phyloP scores from a whole-genome alignment of 2,797 vertebrate species.

The Thaleichthys pacificus region DNA sequence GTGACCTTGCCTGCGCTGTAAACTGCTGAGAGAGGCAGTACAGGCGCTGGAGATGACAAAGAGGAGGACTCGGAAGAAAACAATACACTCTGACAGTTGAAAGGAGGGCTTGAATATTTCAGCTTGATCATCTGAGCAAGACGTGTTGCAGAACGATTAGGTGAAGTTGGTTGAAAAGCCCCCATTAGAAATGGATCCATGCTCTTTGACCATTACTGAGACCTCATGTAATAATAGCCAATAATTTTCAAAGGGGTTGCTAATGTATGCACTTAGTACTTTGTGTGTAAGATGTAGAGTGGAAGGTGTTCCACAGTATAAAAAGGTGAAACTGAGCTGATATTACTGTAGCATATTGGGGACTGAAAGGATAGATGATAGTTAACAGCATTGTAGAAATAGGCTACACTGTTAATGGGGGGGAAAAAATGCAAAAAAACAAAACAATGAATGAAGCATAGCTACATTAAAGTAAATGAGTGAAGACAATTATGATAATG shows the following conservation, averaged over 20 bases:
- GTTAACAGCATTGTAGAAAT: neutral
- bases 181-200: neutral
- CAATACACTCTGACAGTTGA: constrained; percentile 73
- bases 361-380: neutral
- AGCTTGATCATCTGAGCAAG: constrained; percentile 38
- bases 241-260: neutral
- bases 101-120: constrained; percentile 69
- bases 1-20: constrained; percentile 70
- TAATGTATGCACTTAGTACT: neutral
- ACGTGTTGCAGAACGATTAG: constrained; percentile 24
- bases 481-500: neutral
- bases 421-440: neutral
- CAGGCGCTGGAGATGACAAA: constrained; percentile 69
- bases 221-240: neutral
- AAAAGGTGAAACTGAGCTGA: neutral
- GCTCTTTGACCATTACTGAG: constrained; percentile 18
- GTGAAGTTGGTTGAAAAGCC: constrained; percentile 41
- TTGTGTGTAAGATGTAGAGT: neutral
- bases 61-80: constrained; percentile 62
- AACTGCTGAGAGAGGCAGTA: constrained; percentile 77
- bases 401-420: no score
- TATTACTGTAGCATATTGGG: neutral
- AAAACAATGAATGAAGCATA: neutral
- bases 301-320: neutral
- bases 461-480: neutral